These are phyloP conservation scores for Lepus europaeus DNA, from an alignment of 2,113 vertebrate species.

Conservation along the genomic window DNA sequence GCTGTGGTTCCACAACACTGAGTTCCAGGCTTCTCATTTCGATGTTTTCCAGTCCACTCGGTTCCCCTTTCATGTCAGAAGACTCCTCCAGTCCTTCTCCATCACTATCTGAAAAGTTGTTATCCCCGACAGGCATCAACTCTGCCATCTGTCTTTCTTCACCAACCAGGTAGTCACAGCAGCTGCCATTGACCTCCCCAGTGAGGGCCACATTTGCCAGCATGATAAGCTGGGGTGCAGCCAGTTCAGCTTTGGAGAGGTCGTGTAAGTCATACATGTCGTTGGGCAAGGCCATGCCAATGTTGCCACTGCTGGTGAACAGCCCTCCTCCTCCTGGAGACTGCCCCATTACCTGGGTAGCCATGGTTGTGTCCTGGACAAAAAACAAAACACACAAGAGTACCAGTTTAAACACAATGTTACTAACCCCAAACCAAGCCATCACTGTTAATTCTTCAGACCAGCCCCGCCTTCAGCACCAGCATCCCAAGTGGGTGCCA, in stretches of 20 bases:
- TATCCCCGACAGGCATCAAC: slow-evolving; percentile 93
- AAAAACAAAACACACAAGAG: slow-evolving; percentile 31
- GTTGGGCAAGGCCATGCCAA: slow-evolving; percentile 89
- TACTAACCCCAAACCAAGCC: neutral
- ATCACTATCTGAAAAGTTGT: slow-evolving; percentile 95
- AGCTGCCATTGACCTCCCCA: slow-evolving; percentile 88
- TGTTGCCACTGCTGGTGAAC: slow-evolving; percentile 86
- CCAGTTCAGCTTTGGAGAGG: slow-evolving; percentile 92
- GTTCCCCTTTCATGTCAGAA: slow-evolving; percentile 76
- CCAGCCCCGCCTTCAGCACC: neutral
- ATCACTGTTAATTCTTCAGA: neutral
- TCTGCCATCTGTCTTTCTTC: slow-evolving; percentile 98
- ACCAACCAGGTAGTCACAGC: slow-evolving; percentile 89
- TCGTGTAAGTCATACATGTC: slow-evolving; percentile 91
- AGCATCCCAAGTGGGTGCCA: no score
- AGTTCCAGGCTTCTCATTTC: slow-evolving; percentile 76
- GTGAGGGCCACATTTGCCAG: slow-evolving; percentile 96
- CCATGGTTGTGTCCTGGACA: slow-evolving; percentile 89
- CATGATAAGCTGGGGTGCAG: slow-evolving; percentile 97
- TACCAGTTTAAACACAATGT: slow-evolving; percentile 63
- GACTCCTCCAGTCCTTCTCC: slow-evolving; percentile 91
- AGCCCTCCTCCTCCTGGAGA: slow-evolving; percentile 87
- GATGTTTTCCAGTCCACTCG: slow-evolving; percentile 78
- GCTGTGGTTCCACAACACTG: slow-evolving; percentile 67
- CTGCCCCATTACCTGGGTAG: slow-evolving; percentile 93